These are phyloP conservation scores for Pterostichus niger DNA, from an alignment of 2,888 invertebrate genomes.

Conservation along the genomic window DNA sequence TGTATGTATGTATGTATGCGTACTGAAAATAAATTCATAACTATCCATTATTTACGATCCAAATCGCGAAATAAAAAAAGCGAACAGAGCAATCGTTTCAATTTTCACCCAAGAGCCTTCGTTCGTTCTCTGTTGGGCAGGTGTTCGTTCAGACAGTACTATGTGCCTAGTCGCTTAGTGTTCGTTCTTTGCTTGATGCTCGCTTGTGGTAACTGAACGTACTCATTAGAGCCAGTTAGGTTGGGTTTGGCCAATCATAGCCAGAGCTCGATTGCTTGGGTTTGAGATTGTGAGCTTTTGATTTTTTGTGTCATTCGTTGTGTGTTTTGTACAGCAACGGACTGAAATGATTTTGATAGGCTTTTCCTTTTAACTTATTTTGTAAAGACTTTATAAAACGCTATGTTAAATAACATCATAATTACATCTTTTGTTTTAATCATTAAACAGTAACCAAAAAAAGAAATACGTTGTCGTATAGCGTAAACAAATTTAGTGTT, in stretches of 20 bases:
- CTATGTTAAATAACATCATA: too few relatives aligned
- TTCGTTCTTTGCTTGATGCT: conserved; percentile 31
- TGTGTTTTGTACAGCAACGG: conserved; percentile 26
- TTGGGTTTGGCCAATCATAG: conserved; percentile 51
- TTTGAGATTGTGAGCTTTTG: conserved; percentile 41
- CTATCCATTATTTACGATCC: conserved; percentile 9
- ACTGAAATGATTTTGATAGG: not conserved
- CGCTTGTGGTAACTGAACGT: conserved; percentile 55
- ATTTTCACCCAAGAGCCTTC: conserved; percentile 18
- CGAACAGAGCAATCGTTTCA: conserved; percentile 22
- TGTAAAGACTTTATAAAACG: not conserved
- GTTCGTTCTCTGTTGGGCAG: conserved; percentile 9
- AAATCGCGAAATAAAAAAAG: conserved; percentile 43
- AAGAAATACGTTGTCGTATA: too few relatives aligned
- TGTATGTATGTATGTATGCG: too few relatives aligned
- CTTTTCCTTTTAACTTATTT: not conserved
- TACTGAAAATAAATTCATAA: too few relatives aligned
- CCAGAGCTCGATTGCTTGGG: not conserved
- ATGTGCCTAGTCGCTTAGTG: not conserved
- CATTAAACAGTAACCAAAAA: too few relatives aligned
- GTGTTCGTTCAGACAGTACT: conserved; percentile 22
- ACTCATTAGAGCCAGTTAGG: conserved; percentile 59
- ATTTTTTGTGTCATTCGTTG: conserved; percentile 55
- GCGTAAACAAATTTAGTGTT: too few relatives aligned
- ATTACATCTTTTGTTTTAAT: too few relatives aligned